Evolutionary conservation across 2,888 invertebrate genomes (phyloP), one percentile per base, ranked within the genome.

Genomic region (Miltochrista miniata): DNA sequence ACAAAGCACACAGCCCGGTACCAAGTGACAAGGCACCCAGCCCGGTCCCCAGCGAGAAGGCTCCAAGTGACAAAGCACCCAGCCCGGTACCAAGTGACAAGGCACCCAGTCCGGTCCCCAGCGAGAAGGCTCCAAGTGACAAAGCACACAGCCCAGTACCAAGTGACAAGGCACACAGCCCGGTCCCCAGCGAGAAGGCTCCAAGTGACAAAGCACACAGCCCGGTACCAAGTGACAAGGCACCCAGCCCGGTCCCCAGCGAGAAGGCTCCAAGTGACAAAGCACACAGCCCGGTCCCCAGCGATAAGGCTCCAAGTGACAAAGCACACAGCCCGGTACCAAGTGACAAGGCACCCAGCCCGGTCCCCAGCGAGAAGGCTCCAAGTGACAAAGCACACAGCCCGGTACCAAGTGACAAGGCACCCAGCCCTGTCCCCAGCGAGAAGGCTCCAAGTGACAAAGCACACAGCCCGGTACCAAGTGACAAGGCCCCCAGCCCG

Each of bases 191-290:
- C n/a, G n/a, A n/a, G n/a, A n/a, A n/a, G n/a, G n/a, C n/a, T n/a
- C n/a, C n/a, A n/a, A n/a, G n/a, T n/a, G n/a, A n/a, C n/a, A n/a
- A n/a, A n/a, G n/a, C n/a, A n/a, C n/a, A n/a, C n/a, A n/a, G n/a
- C n/a, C n/a, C n/a, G n/a, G n/a, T n/a, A n/a, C n/a, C 41, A 0
- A 44, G 52, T 7, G 52, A 65, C 0, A 55, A 44, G 7, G 33
- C 15, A 15, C 36, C 43, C 0, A 62, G 58, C 37, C 45, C 51
- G 24, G n/a, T n/a, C n/a, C n/a, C n/a, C n/a, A n/a, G n/a, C n/a
- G 38, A 13, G 1, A 38, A 34, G 11, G 34, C 34, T 9, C 34
- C 34, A n/a, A n/a, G n/a, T n/a, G n/a, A n/a, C n/a, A n/a, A n/a
- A n/a, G n/a, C n/a, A n/a, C n/a, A n/a, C 7, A 34, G 34, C 34